Base-by-base conservation (phyloP, 2,888 invertebrate species). In the Cryptophagus acutangulus region DNA sequence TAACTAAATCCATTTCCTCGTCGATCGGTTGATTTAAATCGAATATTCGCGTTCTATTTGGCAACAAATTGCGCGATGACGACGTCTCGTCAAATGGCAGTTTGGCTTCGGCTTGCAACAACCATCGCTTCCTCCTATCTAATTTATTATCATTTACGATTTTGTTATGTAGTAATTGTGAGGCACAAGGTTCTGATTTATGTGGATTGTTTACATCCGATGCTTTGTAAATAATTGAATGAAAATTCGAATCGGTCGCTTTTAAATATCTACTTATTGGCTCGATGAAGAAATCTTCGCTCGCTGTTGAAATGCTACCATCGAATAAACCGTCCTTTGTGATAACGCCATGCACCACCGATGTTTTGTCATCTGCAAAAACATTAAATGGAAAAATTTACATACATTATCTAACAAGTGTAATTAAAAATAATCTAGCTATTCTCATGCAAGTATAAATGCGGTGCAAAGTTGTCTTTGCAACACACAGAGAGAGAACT, bases 291-390 rank as follows among this genome's bases (percentile, higher is more conserved):
- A 82, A 89, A 59, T 89, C 86, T 59, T 87, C 87, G 36, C 79
- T 73, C 41, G 74, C 73, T 36, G 88, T 86, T 67, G 80, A 77
- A 62, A 94, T 84, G 39, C 86, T 86, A 38, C 93, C 94, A 65
- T 94, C 93, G 69, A 94, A 88, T 42, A 90, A 76, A 41, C 93
- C 93, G 45, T 90, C 86, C 42, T 78, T 76, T 45, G 91, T 91
- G 57, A 94, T 78, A 58, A 93, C 74, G 26, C 93, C 94, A 62
- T 88, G 84, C 38, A 92, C 88, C 51, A 79, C 72, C 9, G 91
- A 84, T 34, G 76, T 76, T 49, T 89, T 87, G 58, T 91, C 90
- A 73, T 83, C 90, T 90, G 26, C 3, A 26, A 4, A 26, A 26
- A 4, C 3, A 26, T 8, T 4, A 24, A 78, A 76, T 38, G 48